These are phyloP conservation scores for Turdus rufiventris DNA, from an alignment of 2,113 vertebrate genomes.

Conservation along the genomic window DNA sequence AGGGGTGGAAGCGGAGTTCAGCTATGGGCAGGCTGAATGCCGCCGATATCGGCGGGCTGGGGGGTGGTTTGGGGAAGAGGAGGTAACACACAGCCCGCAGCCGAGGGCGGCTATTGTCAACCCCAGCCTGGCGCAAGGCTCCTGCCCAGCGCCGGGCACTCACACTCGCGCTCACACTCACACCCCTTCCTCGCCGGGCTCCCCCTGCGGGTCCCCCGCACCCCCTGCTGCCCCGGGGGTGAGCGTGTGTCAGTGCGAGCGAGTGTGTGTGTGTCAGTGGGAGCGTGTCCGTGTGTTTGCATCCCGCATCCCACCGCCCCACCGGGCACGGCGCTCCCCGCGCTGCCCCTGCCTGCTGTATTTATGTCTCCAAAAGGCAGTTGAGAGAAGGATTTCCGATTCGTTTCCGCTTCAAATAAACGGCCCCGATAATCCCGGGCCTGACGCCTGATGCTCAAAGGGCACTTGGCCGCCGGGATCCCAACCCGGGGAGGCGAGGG, in stretches of 20 bases:
- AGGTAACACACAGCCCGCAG: not conserved
- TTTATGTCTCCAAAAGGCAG: slow-evolving; percentile 51
- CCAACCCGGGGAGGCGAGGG: not conserved
- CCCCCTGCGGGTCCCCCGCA: not conserved
- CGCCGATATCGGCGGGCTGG: not conserved
- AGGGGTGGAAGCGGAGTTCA: not conserved
- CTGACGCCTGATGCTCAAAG: slow-evolving; percentile 59
- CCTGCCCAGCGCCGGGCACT: not conserved
- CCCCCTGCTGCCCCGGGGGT: not conserved
- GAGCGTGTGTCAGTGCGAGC: not conserved
- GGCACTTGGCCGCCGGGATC: slow-evolving; percentile 9
- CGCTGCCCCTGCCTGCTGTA: not conserved
- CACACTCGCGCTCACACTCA: not conserved
- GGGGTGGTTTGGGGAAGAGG: not conserved
- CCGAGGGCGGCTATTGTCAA: slow-evolving; percentile 4
- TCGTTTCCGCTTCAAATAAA: slow-evolving; percentile 77
- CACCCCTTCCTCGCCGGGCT: not conserved
- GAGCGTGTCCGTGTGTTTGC: not conserved
- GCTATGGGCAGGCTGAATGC: not conserved
- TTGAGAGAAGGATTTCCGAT: slow-evolving; percentile 76
- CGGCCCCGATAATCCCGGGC: slow-evolving; percentile 68
- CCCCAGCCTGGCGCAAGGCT: not conserved
- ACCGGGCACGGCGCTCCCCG: not conserved
- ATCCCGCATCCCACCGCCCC: not conserved
- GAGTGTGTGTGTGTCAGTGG: not conserved